A percentile compares a stretch with the other conserved stretches of the same genome.
phyloP scores from a whole-genome alignment of 2,888 invertebrate species.

The Sturmia bella region DNA sequence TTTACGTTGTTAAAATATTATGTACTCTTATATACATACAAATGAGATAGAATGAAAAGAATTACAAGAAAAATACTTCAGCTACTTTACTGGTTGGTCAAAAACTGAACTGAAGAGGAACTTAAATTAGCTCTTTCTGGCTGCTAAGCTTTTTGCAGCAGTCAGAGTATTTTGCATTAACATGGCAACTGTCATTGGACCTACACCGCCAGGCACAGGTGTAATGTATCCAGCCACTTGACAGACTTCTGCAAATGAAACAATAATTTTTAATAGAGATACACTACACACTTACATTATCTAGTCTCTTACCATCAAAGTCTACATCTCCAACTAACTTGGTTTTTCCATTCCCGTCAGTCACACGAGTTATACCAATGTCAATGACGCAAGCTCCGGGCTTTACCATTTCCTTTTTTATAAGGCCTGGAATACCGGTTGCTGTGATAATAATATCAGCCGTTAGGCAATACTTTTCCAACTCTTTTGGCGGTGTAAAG shows the following conservation, averaged over 20 bases:
- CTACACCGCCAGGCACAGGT: slow-evolving; percentile 95
- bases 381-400: slow-evolving; percentile 94
- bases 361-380: slow-evolving; percentile 91
- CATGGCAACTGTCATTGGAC: slow-evolving; percentile 97
- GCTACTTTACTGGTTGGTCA: slow-evolving; percentile 27
- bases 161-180: slow-evolving; percentile 93
- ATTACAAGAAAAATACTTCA: slow-evolving; percentile 57
- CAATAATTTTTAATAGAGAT: slow-evolving; percentile 50
- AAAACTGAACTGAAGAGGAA: not conserved
- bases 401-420: slow-evolving; percentile 93
- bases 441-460: slow-evolving; percentile 82
- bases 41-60: slow-evolving; percentile 27
- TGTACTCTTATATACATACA: not conserved
- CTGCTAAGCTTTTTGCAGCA: slow-evolving; percentile 84
- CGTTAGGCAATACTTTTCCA: slow-evolving; percentile 85
- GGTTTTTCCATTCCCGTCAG: slow-evolving; percentile 85
- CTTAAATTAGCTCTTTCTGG: slow-evolving; percentile 34
- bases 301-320: slow-evolving; percentile 85
- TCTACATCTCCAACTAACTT: slow-evolving; percentile 94
- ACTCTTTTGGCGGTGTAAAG: slow-evolving; percentile 90
- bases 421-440: slow-evolving; percentile 87
- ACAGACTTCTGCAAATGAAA: slow-evolving; percentile 86
- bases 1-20: no score
- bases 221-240: slow-evolving; percentile 92
- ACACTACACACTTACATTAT: not conserved